phyloP scores from a whole-genome alignment of 1,140 invertebrate species.

The Orius insidiosus region DNA sequence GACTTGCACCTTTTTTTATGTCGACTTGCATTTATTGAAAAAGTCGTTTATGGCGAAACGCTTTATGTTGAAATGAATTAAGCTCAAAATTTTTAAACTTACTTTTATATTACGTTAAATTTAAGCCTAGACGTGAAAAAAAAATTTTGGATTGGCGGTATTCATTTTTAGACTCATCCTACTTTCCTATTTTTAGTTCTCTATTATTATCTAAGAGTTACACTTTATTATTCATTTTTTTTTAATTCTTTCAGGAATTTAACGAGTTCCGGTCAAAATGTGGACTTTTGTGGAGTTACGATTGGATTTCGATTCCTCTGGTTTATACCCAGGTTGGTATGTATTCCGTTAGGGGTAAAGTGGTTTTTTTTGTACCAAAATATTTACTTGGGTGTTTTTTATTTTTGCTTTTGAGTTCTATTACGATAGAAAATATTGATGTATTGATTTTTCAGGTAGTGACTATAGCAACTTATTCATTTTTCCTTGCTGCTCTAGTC shows the following conservation, averaged over 20 bases:
- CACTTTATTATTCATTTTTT: background rate
- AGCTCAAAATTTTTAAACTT: too few species aligned
- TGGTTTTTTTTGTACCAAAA: too few species aligned
- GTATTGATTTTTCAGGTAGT: conserved; percentile 50
- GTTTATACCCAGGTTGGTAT: conserved; percentile 59
- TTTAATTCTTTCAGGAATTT: conserved; percentile 36
- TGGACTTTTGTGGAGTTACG: conserved; percentile 56
- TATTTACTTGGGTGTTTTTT: too few species aligned
- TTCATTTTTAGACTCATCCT: background rate
- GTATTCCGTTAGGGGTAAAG: background rate
- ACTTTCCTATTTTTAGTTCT: conserved; percentile 8
- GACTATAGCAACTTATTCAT: conserved; percentile 55
- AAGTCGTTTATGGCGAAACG: too few species aligned
- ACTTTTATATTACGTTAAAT: too few species aligned
- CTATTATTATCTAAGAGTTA: conserved; percentile 2
- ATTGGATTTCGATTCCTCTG: conserved; percentile 70
- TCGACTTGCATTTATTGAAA: too few species aligned
- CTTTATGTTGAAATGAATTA: too few species aligned
- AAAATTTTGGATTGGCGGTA: background rate
- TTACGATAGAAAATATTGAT: conserved; percentile 12
- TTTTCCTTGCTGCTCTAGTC: conserved; percentile 49
- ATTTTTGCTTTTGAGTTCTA: background rate
- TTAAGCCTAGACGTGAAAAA: background rate
- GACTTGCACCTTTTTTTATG: too few species aligned
- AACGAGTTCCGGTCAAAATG: conserved; percentile 49